Base-by-base conservation (phyloP, 2,888 invertebrate species). In the Parnassius glacialis region DNA sequence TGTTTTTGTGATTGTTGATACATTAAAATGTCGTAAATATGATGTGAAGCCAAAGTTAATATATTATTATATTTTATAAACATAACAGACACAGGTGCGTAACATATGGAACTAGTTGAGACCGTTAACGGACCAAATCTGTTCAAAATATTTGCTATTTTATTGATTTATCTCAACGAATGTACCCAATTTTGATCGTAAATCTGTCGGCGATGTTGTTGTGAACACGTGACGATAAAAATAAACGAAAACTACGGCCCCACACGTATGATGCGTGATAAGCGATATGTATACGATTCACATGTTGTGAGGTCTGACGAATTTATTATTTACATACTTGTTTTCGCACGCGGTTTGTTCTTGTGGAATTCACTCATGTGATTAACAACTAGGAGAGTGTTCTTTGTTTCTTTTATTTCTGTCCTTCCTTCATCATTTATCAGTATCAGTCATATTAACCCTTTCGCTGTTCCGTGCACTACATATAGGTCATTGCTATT, bases 61-160 rank as follows among this genome's bases (percentile, higher is more conserved):
- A 34, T 7, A 34, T 34, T 34, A 5, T 34, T 34, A 34, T 1
- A 34, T 34, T 34, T 7, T 7, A 44, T 42, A 13, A 11, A 16
- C 10, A 48, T 55, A 55, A 53, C 42, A 42, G 25, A 51, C 48
- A n/a, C 56, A 48, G 47, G 34, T 56, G 55, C 34, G 54, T 20
- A 12, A 58, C 63, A 65, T 44, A 60, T 64, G 67, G 59, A 57
- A 59, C 61, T 41, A 61, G 61, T 61, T 55, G 25, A 59, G 55
- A 44, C 25, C 51, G 56, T 57, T 61, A 62, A 64, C 58, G 45
- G 55, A 52, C 53, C 56, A 55, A 50, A 45, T 51, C 55, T 57
- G 64, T 60, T 64, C 66, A 66, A 60, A 69, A 67, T 66, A 68
- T 69, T 68, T 69, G 65, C 64, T 66, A 64, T 65, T 65, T 66